Base-by-base conservation (phyloP, 2,113 vertebrate species). In the Argyrosomus japonicus region DNA sequence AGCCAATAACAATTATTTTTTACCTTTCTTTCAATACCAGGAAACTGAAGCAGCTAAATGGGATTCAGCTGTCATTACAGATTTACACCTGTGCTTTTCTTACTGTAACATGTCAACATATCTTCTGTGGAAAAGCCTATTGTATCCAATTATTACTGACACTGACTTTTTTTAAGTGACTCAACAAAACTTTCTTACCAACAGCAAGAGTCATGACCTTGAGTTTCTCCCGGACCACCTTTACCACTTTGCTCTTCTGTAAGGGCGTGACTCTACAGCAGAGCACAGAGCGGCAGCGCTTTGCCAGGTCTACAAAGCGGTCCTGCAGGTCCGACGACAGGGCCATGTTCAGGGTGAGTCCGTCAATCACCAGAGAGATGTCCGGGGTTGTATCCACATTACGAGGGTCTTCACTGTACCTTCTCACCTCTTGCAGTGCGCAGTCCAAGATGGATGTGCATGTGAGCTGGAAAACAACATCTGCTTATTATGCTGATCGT, bases 181-280 rank as follows among this genome's bases (percentile, higher is more conserved):
- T 27, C 18, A 13, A 29, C 2, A 40, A 25, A 58, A 15, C 19
- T 47, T 61, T 75, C 82, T 91, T 87, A 96, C 95, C 95, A 94
- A 99, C 95, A 0, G 98, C 96, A 0, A 99, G 96, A 3, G 97
- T 97, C 97, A 97, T 97, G 84, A 93, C 97, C 65, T 91, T 89
- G 8, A 98, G 88, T 64, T 94, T 95, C 47, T 96, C 94, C 27
- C 95, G 94, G 47, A 97, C 79, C 1, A 98, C 91, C 87, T 95
- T 97, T 86, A 98, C 97, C 29, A 98, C 95, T 81, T 82, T 86
- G 83, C 96, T 96, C 92, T 99, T 99, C 90, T 99, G 98, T 12
- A 97, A 92, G 0, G 98, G 98, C 0, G 97, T 99, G 58, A 92
- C 95, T 27, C 97, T 93, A 75, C 98, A 99, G 92, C 98, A 99